Conservation (phyloP, 2,113 vertebrate genomes). For the Nibea albiflora region DNA sequence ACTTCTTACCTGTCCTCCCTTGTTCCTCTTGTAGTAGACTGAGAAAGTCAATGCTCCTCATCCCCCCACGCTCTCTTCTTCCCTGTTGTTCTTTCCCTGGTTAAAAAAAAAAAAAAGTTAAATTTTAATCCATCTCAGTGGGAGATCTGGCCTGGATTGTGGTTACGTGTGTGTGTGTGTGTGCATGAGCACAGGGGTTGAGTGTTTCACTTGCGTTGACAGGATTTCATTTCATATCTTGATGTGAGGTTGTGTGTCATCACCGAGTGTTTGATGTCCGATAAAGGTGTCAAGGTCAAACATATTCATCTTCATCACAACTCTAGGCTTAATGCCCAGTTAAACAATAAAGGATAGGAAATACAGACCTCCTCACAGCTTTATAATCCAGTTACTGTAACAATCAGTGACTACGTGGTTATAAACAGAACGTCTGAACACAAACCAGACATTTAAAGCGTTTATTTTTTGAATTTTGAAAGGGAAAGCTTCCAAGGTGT, state of each 20-base stretch:
- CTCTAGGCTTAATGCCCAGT: neutral
- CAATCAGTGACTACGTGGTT: slow-evolving; percentile 6
- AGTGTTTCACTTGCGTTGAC: slow-evolving; percentile 6
- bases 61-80: neutral
- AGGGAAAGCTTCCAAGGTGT: slow-evolving; percentile 3
- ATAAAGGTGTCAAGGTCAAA: slow-evolving; percentile 27
- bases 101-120: slow-evolving; percentile 55
- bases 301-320: neutral
- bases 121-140: slow-evolving; percentile 67
- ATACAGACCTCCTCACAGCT: slow-evolving; percentile 15
- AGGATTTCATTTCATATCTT: slow-evolving; percentile 5
- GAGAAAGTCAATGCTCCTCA: slow-evolving; percentile 49
- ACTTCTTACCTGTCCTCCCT: slow-evolving; percentile 65
- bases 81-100: slow-evolving; percentile 33
- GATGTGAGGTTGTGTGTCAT: slow-evolving; percentile 6
- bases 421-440: slow-evolving; percentile 36
- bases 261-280: slow-evolving; percentile 14
- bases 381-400: slow-evolving; percentile 2
- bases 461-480: slow-evolving; percentile 27
- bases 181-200: slow-evolving; percentile 6
- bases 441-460: slow-evolving; percentile 25
- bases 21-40: slow-evolving; percentile 31
- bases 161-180: slow-evolving; percentile 43
- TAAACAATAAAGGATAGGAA: slow-evolving; percentile 14
- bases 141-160: slow-evolving; percentile 63